Conservation (phyloP, 2,113 vertebrate species). For the Pachypanchax playfairii region DNA sequence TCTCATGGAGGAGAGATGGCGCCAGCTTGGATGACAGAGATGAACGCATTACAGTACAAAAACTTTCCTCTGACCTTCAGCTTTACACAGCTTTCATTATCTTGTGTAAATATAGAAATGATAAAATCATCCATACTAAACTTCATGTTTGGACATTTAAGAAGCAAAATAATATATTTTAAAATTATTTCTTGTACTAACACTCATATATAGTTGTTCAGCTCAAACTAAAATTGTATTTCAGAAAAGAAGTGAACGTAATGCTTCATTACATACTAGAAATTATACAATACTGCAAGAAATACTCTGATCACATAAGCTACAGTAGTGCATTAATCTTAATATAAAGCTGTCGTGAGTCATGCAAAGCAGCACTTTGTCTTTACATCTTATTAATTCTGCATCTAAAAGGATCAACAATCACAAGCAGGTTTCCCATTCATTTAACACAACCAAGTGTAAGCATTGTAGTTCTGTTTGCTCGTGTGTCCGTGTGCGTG, state of each 20-base stretch:
- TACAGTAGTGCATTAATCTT: slow-evolving; percentile 6
- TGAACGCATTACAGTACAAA: slow-evolving; percentile 89
- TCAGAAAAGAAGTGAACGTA: neutral
- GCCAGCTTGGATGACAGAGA: slow-evolving; percentile 86
- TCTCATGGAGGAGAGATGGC: slow-evolving; percentile 95
- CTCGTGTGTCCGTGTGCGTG: slow-evolving; percentile 1
- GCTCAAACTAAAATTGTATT: neutral
- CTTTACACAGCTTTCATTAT: no score
- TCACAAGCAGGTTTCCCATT: slow-evolving; percentile 17
- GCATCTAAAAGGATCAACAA: neutral
- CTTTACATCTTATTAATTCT: slow-evolving; percentile 30
- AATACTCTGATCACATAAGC: slow-evolving; percentile 7
- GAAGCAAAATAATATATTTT: no score
- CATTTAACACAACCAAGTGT: slow-evolving; percentile 26
- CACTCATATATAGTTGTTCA: no score
- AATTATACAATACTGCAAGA: neutral
- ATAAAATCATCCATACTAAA: no score
- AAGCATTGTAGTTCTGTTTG: neutral
- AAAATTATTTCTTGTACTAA: no score
- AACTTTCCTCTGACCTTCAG: neutral
- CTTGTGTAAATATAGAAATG: no score
- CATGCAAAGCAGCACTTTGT: slow-evolving; percentile 3
- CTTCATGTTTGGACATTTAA: no score
- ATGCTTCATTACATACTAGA: neutral
- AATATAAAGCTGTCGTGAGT: slow-evolving; percentile 19